Evolutionary conservation across 2,888 invertebrate genomes (phyloP).

Genomic region (Sympetrum striolatum): DNA sequence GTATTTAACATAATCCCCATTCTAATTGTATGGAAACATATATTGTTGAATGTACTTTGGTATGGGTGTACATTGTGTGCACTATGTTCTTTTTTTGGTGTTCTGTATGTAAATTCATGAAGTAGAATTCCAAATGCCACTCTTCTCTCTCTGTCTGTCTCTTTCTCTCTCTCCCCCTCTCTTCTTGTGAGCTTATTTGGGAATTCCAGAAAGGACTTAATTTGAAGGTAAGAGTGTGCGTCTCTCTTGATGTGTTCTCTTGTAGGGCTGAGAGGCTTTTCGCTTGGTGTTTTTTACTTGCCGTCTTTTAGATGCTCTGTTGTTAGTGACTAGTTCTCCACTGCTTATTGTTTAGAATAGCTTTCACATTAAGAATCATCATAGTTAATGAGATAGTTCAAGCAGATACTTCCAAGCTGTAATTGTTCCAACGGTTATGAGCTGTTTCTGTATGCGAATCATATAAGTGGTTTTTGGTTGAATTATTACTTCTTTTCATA

Average conservation of each 20-base stretch:
- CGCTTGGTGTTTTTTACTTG: not conserved
- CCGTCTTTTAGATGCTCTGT: not conserved
- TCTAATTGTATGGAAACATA: not conserved
- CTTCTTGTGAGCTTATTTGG: slow-evolving; percentile 38
- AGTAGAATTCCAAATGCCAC: slow-evolving; percentile 15
- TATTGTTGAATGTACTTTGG: not conserved
- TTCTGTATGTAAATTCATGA: not conserved
- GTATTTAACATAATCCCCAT: not conserved
- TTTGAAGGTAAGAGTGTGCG: slow-evolving; percentile 13
- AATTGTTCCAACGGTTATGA: not conserved
- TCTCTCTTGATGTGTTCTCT: not conserved
- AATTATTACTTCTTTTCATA: not conserved
- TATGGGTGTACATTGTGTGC: not conserved
- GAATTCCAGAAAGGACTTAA: slow-evolving; percentile 12
- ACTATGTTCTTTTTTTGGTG: not conserved
- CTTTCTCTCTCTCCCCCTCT: slow-evolving; percentile 26
- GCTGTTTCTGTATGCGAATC: not conserved
- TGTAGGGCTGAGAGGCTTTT: not conserved
- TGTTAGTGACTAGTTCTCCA: not conserved
- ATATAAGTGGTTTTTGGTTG: not conserved
- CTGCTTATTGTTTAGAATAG: not conserved
- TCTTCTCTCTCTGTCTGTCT: slow-evolving; percentile 20
- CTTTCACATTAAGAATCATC: not conserved
- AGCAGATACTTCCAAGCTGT: not conserved
- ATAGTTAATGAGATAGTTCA: not conserved